Conservation (phyloP, 1,140 invertebrate species). For the Philaenus spumarius region DNA sequence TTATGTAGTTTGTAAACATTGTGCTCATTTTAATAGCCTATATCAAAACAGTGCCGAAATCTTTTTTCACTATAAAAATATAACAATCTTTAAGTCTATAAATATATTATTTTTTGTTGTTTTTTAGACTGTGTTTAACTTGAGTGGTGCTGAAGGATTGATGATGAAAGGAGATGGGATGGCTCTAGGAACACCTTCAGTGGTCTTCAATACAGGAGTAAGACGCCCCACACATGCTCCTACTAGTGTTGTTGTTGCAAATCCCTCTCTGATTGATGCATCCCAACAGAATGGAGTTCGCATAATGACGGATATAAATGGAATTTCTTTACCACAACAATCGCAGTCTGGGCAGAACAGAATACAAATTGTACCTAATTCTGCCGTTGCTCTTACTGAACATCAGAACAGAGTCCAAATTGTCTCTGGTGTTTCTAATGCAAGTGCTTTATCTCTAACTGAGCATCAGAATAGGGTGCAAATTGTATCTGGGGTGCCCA, state of each 20-base stretch:
- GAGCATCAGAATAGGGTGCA: constrained; percentile 22
- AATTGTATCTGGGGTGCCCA: constrained; percentile 25
- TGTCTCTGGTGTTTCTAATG: constrained; percentile 19
- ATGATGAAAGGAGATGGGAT: constrained; percentile 23
- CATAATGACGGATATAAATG: constrained; percentile 29
- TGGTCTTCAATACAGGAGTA: constrained; percentile 20
- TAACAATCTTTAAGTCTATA: background rate
- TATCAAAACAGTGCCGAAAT: background rate
- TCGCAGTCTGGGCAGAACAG: background rate
- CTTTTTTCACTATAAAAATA: background rate
- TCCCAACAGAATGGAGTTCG: constrained; percentile 30
- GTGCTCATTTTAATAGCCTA: background rate
- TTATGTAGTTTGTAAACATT: too few relatives aligned
- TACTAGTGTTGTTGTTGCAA: constrained; percentile 23
- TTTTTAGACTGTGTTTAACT: constrained; percentile 32
- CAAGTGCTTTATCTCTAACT: constrained; percentile 16
- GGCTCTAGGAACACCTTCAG: constrained; percentile 10
- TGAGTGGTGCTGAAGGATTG: constrained; percentile 25
- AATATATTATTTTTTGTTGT: background rate
- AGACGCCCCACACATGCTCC: constrained; percentile 10
- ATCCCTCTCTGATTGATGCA: constrained; percentile 13
- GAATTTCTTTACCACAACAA: constrained; percentile 8
- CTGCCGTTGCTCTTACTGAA: constrained; percentile 15
- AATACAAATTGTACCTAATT: constrained; percentile 3
- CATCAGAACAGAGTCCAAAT: constrained; percentile 25